A percentile compares a stretch with the other conserved stretches of the same genome.
Evolutionary conservation across 2,888 invertebrate species (phyloP).

Genomic region (Tetragnatha montana): DNA sequence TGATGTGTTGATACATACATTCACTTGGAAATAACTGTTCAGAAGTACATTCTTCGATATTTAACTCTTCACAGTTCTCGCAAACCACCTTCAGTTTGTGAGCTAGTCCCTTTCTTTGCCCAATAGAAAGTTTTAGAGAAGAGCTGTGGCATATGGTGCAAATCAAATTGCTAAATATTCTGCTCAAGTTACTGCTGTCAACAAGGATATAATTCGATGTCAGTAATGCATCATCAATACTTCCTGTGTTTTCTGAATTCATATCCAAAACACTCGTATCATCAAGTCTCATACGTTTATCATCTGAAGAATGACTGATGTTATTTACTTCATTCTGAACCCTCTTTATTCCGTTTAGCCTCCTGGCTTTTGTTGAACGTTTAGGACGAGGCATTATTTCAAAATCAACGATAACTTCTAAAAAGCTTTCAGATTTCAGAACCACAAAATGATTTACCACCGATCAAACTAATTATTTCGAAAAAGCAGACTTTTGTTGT

Average conservation of each 20-base stretch:
- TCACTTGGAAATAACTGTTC: neutral
- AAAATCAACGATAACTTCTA: neutral
- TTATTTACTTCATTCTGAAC: neutral
- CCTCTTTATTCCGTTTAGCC: neutral
- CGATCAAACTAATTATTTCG: neutral
- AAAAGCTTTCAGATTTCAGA: too few species aligned
- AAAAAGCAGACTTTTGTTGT: neutral
- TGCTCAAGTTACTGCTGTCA: neutral
- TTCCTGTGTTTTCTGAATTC: neutral
- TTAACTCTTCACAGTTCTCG: neutral
- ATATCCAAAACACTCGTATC: neutral
- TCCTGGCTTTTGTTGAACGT: neutral
- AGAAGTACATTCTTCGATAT: conserved; percentile 1
- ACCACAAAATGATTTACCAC: neutral
- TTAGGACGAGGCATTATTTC: neutral
- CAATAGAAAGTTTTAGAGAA: neutral
- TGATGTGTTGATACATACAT: neutral
- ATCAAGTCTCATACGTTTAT: neutral
- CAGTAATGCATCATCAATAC: neutral
- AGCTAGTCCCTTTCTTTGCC: neutral
- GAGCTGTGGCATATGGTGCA: neutral
- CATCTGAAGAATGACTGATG: neutral
- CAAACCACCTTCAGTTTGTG: neutral
- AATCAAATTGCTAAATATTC: neutral
- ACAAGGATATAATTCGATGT: neutral